Percentiles rank a stretch among this genome's conserved stretches.
phyloP scores from a whole-genome alignment of 2,113 vertebrate genomes.

The Amphilophus citrinellus region DNA sequence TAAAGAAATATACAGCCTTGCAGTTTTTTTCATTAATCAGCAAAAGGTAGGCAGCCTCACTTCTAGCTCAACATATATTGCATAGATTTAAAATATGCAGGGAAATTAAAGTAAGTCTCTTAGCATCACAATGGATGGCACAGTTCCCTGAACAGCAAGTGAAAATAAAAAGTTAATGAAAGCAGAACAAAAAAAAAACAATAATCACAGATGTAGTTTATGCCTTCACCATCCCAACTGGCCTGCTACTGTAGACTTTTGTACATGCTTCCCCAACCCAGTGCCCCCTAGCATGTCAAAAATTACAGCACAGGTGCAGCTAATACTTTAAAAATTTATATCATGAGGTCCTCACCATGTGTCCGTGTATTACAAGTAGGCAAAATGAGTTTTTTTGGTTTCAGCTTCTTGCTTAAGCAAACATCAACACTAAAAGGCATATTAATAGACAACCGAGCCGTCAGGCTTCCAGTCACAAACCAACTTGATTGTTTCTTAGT shows the following conservation, averaged over 20 bases:
- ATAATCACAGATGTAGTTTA: neutral
- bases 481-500: neutral
- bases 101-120: too few species aligned
- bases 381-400: neutral
- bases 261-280: neutral
- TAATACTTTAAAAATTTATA: neutral
- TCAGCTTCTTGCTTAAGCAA: slow-evolving; percentile 4
- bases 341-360: neutral
- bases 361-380: neutral
- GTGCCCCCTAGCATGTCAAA: too few species aligned
- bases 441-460: slow-evolving; percentile 31
- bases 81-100: too few species aligned
- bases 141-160: too few species aligned
- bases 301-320: too few species aligned
- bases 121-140: too few species aligned
- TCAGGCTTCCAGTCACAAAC: slow-evolving; percentile 16
- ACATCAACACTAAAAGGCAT: neutral
- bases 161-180: too few species aligned
- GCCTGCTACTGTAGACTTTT: neutral
- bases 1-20: too few species aligned
- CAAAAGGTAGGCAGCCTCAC: too few species aligned
- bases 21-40: too few species aligned
- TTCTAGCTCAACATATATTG: too few species aligned
- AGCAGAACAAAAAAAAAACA: too few species aligned
- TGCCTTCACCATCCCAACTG: neutral